Evolutionary conservation across 2,113 vertebrate species (phyloP).

Genomic region (Neopipo cinnamomea): DNA sequence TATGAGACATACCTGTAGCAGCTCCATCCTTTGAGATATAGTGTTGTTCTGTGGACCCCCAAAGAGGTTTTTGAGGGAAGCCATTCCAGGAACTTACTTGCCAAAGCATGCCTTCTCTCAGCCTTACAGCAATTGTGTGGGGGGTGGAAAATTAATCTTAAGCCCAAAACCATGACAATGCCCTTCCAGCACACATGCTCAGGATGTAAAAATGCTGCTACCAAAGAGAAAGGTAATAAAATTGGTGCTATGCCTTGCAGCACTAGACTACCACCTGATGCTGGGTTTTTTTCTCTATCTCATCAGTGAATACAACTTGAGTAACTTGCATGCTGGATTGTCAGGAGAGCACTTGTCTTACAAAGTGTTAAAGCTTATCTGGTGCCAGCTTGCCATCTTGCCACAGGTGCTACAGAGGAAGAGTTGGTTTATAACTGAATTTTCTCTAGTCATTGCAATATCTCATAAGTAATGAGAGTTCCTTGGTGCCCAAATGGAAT

Average conservation of each 20-base stretch:
- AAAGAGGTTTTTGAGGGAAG: not conserved
- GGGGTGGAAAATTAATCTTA: too few species aligned
- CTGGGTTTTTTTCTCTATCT: not conserved
- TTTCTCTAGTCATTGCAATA: not conserved
- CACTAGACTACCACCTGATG: not conserved
- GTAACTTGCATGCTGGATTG: not conserved
- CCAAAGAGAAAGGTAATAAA: not conserved
- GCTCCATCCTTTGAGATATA: not conserved
- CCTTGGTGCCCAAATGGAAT: not conserved
- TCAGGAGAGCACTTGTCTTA: not conserved
- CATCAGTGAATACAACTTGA: not conserved
- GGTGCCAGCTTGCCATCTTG: not conserved
- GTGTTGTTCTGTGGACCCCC: not conserved
- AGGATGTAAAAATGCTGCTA: not conserved
- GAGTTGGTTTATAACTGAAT: not conserved
- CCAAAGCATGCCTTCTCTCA: too few species aligned
- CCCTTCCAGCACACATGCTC: not conserved
- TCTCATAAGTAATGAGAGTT: not conserved
- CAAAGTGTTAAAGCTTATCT: not conserved
- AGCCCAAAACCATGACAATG: too few species aligned
- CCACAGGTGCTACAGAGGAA: not conserved
- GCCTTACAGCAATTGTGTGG: too few species aligned
- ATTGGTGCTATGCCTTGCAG: not conserved
- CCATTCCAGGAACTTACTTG: not conserved
- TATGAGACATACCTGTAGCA: not conserved